A percentile compares a stretch with the other conserved stretches of the same genome.
Conservation (phyloP, 2,113 vertebrate genomes). For the Hippocampus guttulatus region DNA sequence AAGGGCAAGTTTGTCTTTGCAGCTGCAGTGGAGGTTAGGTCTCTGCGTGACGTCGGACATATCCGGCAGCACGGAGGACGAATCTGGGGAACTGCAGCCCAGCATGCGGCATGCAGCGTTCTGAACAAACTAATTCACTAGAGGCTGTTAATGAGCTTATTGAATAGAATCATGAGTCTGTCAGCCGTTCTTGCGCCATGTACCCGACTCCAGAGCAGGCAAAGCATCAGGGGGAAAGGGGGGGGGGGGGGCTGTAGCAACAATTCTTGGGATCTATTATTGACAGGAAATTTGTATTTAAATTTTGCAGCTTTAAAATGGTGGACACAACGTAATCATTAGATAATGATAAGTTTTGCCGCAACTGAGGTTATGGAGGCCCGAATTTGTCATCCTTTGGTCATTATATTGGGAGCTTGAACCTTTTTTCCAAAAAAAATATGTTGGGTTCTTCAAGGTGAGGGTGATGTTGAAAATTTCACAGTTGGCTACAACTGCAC, state of each 20-base stretch:
- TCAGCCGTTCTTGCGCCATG: conserved; percentile 3
- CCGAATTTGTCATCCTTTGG: neutral
- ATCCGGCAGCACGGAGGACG: conserved; percentile 39
- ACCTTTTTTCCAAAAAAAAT: neutral
- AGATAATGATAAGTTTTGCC: neutral
- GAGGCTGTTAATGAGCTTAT: conserved; percentile 41
- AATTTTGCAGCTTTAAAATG: neutral
- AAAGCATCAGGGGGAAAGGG: neutral
- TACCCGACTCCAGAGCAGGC: neutral
- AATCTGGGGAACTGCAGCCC: conserved; percentile 29
- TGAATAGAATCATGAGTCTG: conserved; percentile 1
- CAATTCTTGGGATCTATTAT: neutral
- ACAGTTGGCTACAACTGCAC: neutral
- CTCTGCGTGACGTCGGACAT: conserved; percentile 44
- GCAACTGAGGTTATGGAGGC: neutral
- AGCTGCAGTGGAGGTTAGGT: conserved; percentile 46
- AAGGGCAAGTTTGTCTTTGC: conserved; percentile 50
- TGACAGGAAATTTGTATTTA: neutral
- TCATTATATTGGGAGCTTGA: neutral
- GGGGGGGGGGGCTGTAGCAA: neutral
- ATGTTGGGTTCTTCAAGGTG: neutral
- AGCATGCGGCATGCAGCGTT: conserved; percentile 8
- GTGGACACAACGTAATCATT: neutral
- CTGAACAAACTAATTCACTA: conserved; percentile 28
- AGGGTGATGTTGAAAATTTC: neutral